Evolutionary conservation across 2,888 invertebrate species (phyloP).

Genomic region (Athalia cordata): DNA sequence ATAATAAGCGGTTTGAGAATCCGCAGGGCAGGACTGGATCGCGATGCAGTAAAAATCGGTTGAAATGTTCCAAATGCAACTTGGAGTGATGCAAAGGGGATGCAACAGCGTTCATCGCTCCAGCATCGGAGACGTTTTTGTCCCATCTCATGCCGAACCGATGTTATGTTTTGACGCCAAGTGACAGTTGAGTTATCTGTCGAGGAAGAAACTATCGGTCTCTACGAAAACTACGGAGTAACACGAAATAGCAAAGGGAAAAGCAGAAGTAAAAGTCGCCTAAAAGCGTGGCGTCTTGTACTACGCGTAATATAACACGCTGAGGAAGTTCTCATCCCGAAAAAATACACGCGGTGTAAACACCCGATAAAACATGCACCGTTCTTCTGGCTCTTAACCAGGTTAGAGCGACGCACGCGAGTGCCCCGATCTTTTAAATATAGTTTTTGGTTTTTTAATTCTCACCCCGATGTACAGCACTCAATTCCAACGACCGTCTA

Average conservation of each 20-base stretch:
- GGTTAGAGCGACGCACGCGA: neutral
- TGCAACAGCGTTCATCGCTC: neutral
- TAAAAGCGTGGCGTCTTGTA: constrained; percentile 48
- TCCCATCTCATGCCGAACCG: constrained; percentile 44
- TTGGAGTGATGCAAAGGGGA: too few species aligned
- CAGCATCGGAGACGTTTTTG: constrained; percentile 9
- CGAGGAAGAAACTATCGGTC: constrained; percentile 61
- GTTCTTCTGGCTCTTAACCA: neutral
- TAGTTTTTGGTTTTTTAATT: neutral
- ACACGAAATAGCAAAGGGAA: too few species aligned
- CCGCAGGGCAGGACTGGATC: too few species aligned
- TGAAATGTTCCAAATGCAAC: too few species aligned
- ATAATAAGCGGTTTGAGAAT: too few species aligned
- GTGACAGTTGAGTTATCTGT: constrained; percentile 64
- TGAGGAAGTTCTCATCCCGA: constrained; percentile 61
- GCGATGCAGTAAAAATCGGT: too few species aligned
- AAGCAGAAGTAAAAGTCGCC: constrained; percentile 34
- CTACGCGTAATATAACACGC: constrained; percentile 50
- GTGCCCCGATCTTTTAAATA: constrained; percentile 9
- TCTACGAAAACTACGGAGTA: constrained; percentile 46
- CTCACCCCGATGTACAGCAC: too few species aligned
- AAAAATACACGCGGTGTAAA: constrained; percentile 67
- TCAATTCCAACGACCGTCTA: too few species aligned
- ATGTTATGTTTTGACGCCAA: constrained; percentile 64
- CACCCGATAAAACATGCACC: constrained; percentile 64